Conservation (phyloP, 2,797 vertebrate species). For the Pantherophis vulpinus region DNA sequence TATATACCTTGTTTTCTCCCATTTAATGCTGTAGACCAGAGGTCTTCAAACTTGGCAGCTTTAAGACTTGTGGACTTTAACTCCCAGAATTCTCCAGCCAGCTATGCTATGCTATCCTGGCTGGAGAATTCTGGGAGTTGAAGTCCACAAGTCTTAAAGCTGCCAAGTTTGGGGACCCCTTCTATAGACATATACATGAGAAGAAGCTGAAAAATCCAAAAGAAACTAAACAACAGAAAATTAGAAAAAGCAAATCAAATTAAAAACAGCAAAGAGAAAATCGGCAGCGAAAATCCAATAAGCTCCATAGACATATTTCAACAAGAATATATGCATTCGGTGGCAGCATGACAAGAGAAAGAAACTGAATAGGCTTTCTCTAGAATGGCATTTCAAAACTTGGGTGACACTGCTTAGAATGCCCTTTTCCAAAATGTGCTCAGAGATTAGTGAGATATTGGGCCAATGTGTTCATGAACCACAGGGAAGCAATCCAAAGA, state of each 20-base stretch:
- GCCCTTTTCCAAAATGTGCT: background rate
- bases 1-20: no score
- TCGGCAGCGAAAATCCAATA: background rate
- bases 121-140: no score
- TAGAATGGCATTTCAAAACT: background rate
- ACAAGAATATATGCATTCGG: background rate
- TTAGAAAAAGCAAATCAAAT: background rate
- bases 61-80: no score
- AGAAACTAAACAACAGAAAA: background rate
- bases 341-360: background rate
- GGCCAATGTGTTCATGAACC: background rate
- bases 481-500: background rate
- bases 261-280: background rate
- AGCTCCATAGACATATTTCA: background rate
- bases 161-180: no score
- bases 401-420: background rate
- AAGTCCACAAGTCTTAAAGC: no score
- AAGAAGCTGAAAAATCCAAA: background rate
- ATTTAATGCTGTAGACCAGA: no score
- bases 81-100: no score
- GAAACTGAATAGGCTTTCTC: background rate
- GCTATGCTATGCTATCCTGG: no score
- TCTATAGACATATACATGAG: background rate
- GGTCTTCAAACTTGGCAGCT: no score
- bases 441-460: background rate